Evolutionary conservation across 2,888 invertebrate genomes (phyloP).

Genomic region (Coenonympha arcania): DNA sequence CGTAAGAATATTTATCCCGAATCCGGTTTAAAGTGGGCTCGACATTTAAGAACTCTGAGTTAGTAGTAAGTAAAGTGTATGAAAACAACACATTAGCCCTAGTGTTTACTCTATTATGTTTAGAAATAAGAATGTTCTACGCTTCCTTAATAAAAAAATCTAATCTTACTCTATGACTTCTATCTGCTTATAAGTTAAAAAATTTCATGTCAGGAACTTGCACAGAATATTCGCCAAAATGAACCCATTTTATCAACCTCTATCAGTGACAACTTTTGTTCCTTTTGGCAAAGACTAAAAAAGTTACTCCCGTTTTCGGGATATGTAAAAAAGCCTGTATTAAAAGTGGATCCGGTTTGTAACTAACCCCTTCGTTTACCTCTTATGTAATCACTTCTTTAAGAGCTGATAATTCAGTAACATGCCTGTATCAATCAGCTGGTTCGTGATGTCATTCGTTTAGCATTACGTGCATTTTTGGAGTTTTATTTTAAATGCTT

Average conservation of each 20-base stretch:
- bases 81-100: too few relatives aligned
- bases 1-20: background rate
- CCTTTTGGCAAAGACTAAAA: background rate
- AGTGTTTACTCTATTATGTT: too few relatives aligned
- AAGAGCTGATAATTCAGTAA: slow-evolving; percentile 19
- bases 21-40: background rate
- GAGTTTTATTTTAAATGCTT: slow-evolving; percentile 25
- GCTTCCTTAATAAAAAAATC: background rate
- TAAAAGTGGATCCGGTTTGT: slow-evolving; percentile 4
- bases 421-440: slow-evolving; percentile 41
- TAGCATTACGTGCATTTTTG: slow-evolving; percentile 35
- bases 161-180: too few relatives aligned
- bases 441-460: slow-evolving; percentile 48
- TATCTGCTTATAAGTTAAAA: too few relatives aligned
- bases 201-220: too few relatives aligned
- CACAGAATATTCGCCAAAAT: background rate
- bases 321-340: background rate
- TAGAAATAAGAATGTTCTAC: background rate
- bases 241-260: too few relatives aligned
- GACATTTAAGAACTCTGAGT: too few relatives aligned
- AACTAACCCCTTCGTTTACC: slow-evolving; percentile 1
- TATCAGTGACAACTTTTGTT: too few relatives aligned
- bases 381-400: slow-evolving; percentile 15
- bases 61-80: too few relatives aligned
- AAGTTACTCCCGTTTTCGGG: background rate